A percentile compares a stretch with the other conserved stretches of the same genome.
Evolutionary conservation across 2,113 vertebrate species (phyloP).

Genomic region (Burhinus oedicnemus): DNA sequence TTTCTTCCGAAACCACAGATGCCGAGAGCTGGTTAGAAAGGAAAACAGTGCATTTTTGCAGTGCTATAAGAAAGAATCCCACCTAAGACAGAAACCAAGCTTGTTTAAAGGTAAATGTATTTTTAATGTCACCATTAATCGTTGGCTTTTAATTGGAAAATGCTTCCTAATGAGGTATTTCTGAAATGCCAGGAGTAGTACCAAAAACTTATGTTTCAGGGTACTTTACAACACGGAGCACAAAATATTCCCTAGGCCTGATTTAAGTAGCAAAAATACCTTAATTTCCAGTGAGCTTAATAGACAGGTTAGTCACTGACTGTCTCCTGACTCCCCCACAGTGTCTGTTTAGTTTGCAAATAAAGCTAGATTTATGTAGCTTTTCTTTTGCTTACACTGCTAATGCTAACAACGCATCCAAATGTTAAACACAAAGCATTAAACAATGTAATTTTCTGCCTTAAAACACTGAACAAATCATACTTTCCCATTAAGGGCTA

Average conservation of each 20-base stretch:
- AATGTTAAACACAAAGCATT: conserved; percentile 47
- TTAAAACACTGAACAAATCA: conserved; percentile 70
- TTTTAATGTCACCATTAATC: conserved; percentile 60
- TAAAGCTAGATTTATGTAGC: conserved; percentile 42
- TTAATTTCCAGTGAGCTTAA: conserved; percentile 33
- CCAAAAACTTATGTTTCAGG: background rate
- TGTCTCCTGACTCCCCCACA: conserved; percentile 7
- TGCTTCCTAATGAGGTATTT: conserved; percentile 49
- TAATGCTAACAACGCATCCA: background rate
- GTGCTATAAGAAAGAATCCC: background rate
- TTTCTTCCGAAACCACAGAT: background rate
- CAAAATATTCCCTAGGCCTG: conserved; percentile 1
- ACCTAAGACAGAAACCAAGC: conserved; percentile 1
- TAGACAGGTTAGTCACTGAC: background rate
- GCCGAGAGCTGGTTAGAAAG: background rate
- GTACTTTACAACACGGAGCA: conserved; percentile 25
- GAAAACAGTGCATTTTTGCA: background rate
- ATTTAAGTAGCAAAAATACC: conserved; percentile 46
- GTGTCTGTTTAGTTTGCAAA: conserved; percentile 56
- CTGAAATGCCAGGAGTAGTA: conserved; percentile 22
- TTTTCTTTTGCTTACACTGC: conserved; percentile 20
- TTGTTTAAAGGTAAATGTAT: conserved; percentile 63
- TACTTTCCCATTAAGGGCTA: conserved; percentile 67
- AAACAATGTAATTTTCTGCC: conserved; percentile 71
- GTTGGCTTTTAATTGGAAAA: conserved; percentile 63